Conservation (phyloP, 2,113 vertebrate genomes). For the Circaetus gallicus region DNA sequence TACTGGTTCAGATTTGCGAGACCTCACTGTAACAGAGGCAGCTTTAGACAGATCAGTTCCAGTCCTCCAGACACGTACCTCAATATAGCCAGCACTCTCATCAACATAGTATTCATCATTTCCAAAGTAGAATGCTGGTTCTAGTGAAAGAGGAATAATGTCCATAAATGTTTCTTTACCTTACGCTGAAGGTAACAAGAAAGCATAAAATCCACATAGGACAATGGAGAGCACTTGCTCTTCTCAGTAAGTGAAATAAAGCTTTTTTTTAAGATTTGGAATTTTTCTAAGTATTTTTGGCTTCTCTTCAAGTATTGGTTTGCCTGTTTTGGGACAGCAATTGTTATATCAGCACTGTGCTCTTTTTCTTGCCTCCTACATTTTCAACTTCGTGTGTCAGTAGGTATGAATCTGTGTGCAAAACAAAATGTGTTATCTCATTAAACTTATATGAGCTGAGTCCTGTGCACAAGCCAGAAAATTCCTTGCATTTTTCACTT, state of each 20-base stretch:
- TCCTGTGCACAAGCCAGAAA: slow-evolving; percentile 10
- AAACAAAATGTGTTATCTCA: slow-evolving; percentile 4
- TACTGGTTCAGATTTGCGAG: slow-evolving; percentile 83
- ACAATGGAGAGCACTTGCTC: neutral
- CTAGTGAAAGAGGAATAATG: slow-evolving; percentile 67
- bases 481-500: slow-evolving; percentile 69
- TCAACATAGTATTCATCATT: slow-evolving; percentile 82
- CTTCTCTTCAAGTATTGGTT: neutral
- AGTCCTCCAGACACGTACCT: slow-evolving; percentile 87
- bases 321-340: neutral
- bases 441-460: slow-evolving; percentile 4
- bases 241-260: neutral
- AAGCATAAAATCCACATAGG: neutral
- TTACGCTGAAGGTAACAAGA: neutral
- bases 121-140: slow-evolving; percentile 90
- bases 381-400: neutral
- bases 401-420: neutral
- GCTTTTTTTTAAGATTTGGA: neutral
- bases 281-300: neutral
- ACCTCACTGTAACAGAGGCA: slow-evolving; percentile 87
- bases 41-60: slow-evolving; percentile 88
- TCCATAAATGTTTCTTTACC: neutral
- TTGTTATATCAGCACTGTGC: neutral
- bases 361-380: neutral
- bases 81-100: slow-evolving; percentile 84